A percentile compares a stretch with the other conserved stretches of the same genome.
phyloP scores from a whole-genome alignment of 2,113 vertebrate genomes.

The Heloderma charlesbogerti region DNA sequence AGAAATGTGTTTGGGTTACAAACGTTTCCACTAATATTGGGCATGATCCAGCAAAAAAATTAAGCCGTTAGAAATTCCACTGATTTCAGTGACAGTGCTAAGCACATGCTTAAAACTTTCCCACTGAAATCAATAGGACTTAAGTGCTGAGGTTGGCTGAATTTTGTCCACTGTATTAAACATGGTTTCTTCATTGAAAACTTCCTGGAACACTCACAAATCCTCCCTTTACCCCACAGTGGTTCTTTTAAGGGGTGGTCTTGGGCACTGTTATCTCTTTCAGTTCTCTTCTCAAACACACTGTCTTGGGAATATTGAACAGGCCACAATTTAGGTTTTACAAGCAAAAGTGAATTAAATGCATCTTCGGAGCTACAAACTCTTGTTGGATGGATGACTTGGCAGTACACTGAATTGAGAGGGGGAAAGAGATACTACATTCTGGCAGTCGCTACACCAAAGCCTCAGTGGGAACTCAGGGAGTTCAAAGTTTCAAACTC shows the following conservation, averaged over 20 bases:
- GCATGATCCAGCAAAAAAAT: neutral
- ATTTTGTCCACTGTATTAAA: neutral
- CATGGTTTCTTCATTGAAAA: neutral
- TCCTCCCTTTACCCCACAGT: neutral
- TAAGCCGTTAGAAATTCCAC: neutral
- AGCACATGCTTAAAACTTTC: neutral
- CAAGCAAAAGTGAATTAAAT: neutral
- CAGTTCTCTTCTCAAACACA: constrained; percentile 8
- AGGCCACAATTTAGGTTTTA: constrained; percentile 2
- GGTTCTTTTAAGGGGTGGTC: neutral
- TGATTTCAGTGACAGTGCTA: neutral
- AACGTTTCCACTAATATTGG: neutral
- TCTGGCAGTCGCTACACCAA: neutral
- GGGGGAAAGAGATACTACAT: neutral
- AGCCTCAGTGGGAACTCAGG: neutral
- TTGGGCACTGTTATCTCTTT: neutral
- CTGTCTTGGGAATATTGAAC: neutral
- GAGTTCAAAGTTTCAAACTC: too few relatives aligned
- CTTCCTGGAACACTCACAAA: neutral
- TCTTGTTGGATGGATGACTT: neutral
- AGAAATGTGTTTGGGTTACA: neutral
- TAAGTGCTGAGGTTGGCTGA: neutral
- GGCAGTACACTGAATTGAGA: neutral
- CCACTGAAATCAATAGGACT: neutral
- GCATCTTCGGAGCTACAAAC: neutral